Percentiles rank a stretch among this genome's conserved stretches.
These are phyloP conservation scores for Apomyelois bistriatella DNA, from an alignment of 2,888 invertebrate genomes.

Conservation along the genomic window DNA sequence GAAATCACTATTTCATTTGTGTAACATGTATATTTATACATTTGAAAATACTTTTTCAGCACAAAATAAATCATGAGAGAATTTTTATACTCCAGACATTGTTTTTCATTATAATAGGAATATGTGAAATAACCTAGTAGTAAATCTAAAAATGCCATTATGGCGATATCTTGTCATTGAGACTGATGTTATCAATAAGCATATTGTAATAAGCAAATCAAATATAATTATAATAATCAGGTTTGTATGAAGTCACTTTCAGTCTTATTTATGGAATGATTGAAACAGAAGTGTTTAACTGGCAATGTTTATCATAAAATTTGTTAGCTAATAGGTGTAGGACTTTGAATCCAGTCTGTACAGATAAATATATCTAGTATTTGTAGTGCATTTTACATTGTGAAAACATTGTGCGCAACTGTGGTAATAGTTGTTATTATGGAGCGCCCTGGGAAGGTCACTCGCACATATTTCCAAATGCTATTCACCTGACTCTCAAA, in stretches of 20 bases:
- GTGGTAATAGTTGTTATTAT: constrained; percentile 67
- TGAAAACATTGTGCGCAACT: constrained; percentile 62
- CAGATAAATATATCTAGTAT: constrained; percentile 71
- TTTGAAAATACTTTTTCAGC: constrained; percentile 33
- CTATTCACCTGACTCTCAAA: constrained; percentile 26
- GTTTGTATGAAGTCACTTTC: constrained; percentile 31
- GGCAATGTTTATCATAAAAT: constrained; percentile 62
- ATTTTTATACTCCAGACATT: constrained; percentile 47
- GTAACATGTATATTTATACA: constrained; percentile 22
- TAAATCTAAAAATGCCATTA: constrained; percentile 44
- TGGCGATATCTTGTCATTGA: constrained; percentile 61
- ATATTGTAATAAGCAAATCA: constrained; percentile 32
- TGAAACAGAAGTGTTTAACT: constrained; percentile 42
- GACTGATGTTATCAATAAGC: constrained; percentile 72
- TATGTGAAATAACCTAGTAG: constrained; percentile 51
- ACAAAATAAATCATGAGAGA: constrained; percentile 56
- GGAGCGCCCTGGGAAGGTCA: constrained; percentile 50
- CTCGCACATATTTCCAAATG: constrained; percentile 37
- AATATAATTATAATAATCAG: constrained; percentile 27
- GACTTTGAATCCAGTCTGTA: constrained; percentile 74
- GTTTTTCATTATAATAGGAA: constrained; percentile 49
- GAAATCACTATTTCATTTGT: constrained; percentile 33
- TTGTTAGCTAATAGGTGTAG: constrained; percentile 75
- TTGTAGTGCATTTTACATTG: constrained; percentile 76
- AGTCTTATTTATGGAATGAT: constrained; percentile 38